A percentile compares a stretch with the other conserved stretches of the same genome.
Conservation (phyloP, 53 echinoderm and acorn worm genomes). For the Echinarachnius parma region DNA sequence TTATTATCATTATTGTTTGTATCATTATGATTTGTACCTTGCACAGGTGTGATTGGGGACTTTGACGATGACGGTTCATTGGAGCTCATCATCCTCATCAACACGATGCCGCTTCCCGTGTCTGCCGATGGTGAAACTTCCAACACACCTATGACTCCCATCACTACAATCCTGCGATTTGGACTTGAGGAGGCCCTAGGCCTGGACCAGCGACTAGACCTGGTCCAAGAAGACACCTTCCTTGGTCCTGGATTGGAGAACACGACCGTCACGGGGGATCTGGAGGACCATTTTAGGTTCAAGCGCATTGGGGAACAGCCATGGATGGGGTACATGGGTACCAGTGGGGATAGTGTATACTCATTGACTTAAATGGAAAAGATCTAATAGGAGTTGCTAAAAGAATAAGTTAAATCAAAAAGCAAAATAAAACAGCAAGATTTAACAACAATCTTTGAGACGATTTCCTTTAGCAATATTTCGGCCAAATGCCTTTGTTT, state of each 20-base stretch:
- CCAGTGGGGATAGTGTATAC: background rate
- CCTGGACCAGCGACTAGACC: background rate
- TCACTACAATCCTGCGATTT: background rate
- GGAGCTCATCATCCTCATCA: slow-evolving; percentile 5
- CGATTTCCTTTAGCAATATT: no score
- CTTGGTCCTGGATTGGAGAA: slow-evolving; percentile 15
- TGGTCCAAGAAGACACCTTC: slow-evolving; percentile 6
- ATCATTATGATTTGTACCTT: background rate
- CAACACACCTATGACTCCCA: background rate
- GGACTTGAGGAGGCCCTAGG: slow-evolving; percentile 9
- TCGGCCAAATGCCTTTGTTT: no score
- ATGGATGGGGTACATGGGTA: slow-evolving; percentile 28
- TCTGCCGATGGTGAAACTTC: background rate
- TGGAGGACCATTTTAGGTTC: slow-evolving; percentile 14
- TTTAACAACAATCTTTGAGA: no score
- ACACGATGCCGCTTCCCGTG: slow-evolving; percentile 3
- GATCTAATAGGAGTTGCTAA: no score
- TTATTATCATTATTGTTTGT: no score
- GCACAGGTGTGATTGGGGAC: slow-evolving; percentile 14
- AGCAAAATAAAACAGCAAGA: no score
- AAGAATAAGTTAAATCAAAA: no score
- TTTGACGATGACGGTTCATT: slow-evolving; percentile 23
- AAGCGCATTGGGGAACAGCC: background rate
- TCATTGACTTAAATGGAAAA: no score
- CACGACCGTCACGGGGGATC: background rate